Percentiles rank a stretch among this genome's conserved stretches.
phyloP scores from a whole-genome alignment of 2,797 vertebrate species.

The Rhabdophis nuchalis region DNA sequence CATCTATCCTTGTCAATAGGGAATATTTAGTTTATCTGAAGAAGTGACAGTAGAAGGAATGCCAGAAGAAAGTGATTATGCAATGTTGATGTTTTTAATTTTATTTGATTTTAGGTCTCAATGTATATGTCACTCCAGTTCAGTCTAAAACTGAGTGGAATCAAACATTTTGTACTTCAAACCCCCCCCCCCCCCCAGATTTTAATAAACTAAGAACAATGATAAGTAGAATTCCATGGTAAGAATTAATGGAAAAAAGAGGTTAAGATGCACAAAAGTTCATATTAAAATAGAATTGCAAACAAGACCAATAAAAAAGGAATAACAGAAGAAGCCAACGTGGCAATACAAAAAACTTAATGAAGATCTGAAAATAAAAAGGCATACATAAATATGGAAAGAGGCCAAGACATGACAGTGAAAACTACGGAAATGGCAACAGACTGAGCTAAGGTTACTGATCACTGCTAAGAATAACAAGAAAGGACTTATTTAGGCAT shows the following conservation, averaged over 20 bases:
- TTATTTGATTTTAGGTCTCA: not conserved
- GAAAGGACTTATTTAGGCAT: not conserved
- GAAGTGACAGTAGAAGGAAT: not conserved
- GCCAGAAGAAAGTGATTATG: not conserved
- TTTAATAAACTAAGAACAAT: not conserved
- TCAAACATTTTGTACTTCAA: not conserved
- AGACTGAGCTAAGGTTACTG: not conserved
- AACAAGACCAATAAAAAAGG: not conserved
- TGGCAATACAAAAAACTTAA: not conserved
- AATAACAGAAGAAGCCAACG: not conserved
- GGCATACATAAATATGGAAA: not conserved
- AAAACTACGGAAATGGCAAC: not conserved
- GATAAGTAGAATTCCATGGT: not conserved
- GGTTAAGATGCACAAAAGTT: not conserved
- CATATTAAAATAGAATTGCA: not conserved
- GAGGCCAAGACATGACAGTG: not conserved
- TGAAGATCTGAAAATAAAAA: not conserved
- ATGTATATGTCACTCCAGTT: not conserved
- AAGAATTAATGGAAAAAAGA: not conserved
- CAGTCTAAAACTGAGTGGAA: not conserved
- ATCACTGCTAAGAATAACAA: not conserved
- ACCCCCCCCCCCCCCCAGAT: not conserved
- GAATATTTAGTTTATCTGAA: not conserved
- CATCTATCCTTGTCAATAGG: not conserved
- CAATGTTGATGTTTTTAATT: not conserved